Evolutionary conservation across 2,797 vertebrate genomes (phyloP).

Genomic region (Orestias chungarensis): DNA sequence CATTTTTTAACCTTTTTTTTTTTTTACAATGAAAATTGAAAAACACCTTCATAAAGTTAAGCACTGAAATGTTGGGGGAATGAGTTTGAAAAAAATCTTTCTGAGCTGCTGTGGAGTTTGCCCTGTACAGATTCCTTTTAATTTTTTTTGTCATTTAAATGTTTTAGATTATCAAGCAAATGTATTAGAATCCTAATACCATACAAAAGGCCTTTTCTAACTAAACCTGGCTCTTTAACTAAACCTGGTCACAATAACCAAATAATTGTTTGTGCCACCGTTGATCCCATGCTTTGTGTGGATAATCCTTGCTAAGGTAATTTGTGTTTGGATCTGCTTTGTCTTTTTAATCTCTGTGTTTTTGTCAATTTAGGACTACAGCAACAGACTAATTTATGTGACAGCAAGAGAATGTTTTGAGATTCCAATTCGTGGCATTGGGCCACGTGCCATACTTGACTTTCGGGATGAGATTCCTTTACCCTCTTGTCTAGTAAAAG

Average conservation of each 20-base stretch:
- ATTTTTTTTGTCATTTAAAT: neutral
- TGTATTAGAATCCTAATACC: too few relatives aligned
- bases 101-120: neutral
- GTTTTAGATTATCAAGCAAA: neutral
- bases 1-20: too few relatives aligned
- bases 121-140: neutral
- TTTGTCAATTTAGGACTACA: constrained; percentile 82
- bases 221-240: too few relatives aligned
- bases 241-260: too few relatives aligned
- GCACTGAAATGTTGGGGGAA: neutral
- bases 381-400: constrained; percentile 82
- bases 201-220: too few relatives aligned
- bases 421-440: constrained; percentile 85
- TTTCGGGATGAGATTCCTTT: constrained; percentile 86
- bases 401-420: constrained; percentile 89
- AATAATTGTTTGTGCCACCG: neutral
- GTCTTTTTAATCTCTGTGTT: neutral
- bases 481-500: constrained; percentile 84
- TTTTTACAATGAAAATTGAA: too few relatives aligned
- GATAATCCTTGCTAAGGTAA: neutral
- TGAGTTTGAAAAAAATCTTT: neutral
- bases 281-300: neutral
- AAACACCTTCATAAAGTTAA: neutral
- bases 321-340: neutral
- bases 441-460: constrained; percentile 87